Base-by-base conservation (phyloP, 92 coral and sea anemone species). In the Umimayanthus kanabou region DNA sequence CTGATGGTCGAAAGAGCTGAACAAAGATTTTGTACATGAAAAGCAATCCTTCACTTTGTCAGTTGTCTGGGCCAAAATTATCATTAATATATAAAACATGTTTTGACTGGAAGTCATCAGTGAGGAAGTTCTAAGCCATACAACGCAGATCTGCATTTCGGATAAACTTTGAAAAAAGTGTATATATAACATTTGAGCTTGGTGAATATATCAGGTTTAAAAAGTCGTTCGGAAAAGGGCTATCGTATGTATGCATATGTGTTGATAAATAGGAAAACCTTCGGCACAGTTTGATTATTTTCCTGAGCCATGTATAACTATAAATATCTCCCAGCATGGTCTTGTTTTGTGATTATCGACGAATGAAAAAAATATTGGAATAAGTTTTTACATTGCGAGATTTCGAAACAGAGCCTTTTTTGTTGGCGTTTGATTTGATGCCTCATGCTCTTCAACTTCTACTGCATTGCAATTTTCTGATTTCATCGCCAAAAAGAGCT, bases 221-320 rank as follows among this genome's bases (percentile, higher is more conserved):
- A 67, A 82, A 43, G 40, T 30, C 42, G 40, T 53, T 53, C 3
- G 18, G 64, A n/a, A 82, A 39, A 25, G 57, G 57, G 40, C 69
- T 43, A 39, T 67, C 58, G 43, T 47, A 25, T 40, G 57, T 28
- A 22, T 61, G 69, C 47, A 45, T 53, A 37, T 70, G 42, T 28
- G 14, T 0, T 65, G 66, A 83, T 80, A 67, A 49, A 25, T n/a
- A 69, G 14, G 77, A 50, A 83, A 42, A 30, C 66, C 87, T 83
- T 83, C 26, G 69, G 69, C 69, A 20, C 26, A 61, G 69, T 23
- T 20, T 3, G 6, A 61, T 22, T 61, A 20, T 61, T 61, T 61
- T 61, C 26, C 9, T 20, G 58, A 61, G 69, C 69, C n/a, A 22
- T 61, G n/a, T 61, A 61, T 61, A 61, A 61, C 20, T 61, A 1